Evolutionary conservation across 2,888 invertebrate genomes (phyloP).

Genomic region (Dolomedes plantarius): DNA sequence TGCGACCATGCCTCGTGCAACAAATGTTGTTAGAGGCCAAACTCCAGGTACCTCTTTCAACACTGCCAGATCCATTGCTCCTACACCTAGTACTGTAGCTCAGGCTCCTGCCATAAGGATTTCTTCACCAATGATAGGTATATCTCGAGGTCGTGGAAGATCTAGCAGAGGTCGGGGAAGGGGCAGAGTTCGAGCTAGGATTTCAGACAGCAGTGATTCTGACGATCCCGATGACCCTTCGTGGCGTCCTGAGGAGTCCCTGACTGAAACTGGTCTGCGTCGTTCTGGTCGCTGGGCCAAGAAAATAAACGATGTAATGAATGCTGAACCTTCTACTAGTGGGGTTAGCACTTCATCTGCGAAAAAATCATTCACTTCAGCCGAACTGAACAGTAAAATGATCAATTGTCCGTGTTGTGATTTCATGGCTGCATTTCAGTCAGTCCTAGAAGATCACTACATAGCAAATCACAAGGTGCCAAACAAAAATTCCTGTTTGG

Average conservation of each 20-base stretch:
- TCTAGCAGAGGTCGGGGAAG: slow-evolving; percentile 30
- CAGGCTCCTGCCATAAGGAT: background rate
- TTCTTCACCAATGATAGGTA: background rate
- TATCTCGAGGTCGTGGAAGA: background rate
- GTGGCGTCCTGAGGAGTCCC: slow-evolving; percentile 43
- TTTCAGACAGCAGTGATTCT: slow-evolving; percentile 26
- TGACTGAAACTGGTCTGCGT: slow-evolving; percentile 16
- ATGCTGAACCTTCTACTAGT: slow-evolving; percentile 4
- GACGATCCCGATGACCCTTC: slow-evolving; percentile 64
- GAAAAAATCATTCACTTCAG: slow-evolving; percentile 1
- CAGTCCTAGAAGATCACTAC: slow-evolving; percentile 59
- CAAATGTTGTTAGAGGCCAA: background rate
- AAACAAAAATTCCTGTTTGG: slow-evolving; percentile 57
- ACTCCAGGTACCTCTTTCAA: slow-evolving; percentile 4
- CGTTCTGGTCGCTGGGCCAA: slow-evolving; percentile 63
- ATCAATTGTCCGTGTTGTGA: slow-evolving; percentile 56
- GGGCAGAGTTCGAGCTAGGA: slow-evolving; percentile 30
- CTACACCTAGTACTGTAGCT: background rate
- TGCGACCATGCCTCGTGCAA: no score
- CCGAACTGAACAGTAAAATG: slow-evolving; percentile 27
- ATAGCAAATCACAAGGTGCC: slow-evolving; percentile 54
- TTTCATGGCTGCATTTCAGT: slow-evolving; percentile 53
- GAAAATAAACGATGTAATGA: slow-evolving; percentile 44
- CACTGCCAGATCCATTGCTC: background rate
- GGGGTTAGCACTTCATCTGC: background rate